Evolutionary conservation across 2,888 invertebrate species (phyloP).

Genomic region (Erpobdella octoculata): DNA sequence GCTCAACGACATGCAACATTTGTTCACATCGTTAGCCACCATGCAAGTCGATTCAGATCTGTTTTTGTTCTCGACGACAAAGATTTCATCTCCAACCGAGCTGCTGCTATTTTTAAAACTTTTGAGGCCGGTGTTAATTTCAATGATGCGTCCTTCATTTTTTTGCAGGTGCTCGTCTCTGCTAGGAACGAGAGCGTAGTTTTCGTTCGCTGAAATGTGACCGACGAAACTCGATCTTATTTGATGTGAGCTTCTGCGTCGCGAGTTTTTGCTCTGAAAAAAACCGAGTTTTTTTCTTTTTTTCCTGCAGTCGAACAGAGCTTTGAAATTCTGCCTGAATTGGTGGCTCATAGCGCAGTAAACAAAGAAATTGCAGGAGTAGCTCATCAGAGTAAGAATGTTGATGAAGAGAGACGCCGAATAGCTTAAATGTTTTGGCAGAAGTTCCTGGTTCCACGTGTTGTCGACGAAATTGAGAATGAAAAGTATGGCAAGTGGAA

Average conservation of each 20-base stretch:
- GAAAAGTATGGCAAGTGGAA: slow-evolving; percentile 51
- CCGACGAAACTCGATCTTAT: background rate
- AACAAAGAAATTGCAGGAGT: slow-evolving; percentile 31
- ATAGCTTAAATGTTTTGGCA: background rate
- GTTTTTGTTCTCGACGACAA: background rate
- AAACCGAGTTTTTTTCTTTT: too few relatives aligned
- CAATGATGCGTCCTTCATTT: too few relatives aligned
- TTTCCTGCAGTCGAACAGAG: background rate
- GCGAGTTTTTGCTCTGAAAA: too few relatives aligned
- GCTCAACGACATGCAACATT: background rate
- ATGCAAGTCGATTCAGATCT: background rate
- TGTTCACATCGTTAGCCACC: background rate
- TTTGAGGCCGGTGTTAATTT: background rate
- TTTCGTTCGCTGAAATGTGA: background rate
- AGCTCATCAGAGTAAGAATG: slow-evolving; percentile 29
- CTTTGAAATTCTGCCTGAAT: slow-evolving; percentile 25
- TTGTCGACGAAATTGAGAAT: slow-evolving; percentile 67
- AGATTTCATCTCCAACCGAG: background rate
- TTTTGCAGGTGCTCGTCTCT: background rate
- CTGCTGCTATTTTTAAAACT: background rate
- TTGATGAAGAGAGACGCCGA: slow-evolving; percentile 24
- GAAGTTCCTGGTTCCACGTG: slow-evolving; percentile 35
- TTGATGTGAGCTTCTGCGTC: background rate
- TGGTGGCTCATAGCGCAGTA: slow-evolving; percentile 32
- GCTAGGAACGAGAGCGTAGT: background rate